Conservation (phyloP, 2,888 invertebrate genomes). For the Aproaerema taeniolella region DNA sequence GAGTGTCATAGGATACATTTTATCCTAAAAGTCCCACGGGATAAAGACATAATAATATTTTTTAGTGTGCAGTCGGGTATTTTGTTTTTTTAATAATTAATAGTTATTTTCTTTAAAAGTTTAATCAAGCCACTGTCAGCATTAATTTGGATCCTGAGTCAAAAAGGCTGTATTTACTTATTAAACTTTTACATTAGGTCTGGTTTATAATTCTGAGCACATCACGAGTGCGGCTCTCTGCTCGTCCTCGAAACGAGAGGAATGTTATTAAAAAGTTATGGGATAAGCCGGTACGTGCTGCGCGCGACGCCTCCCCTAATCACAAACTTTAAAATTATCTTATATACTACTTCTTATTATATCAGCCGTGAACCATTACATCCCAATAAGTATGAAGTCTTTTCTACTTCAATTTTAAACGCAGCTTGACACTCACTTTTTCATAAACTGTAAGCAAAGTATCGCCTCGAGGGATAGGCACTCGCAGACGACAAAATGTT, state of each 20-base stretch:
- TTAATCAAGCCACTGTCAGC: too few relatives aligned
- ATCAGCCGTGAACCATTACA: constrained; percentile 21
- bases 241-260: constrained; percentile 57
- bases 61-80: too few relatives aligned
- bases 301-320: constrained; percentile 41
- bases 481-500: constrained; percentile 47
- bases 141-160: too few relatives aligned
- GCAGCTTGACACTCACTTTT: too few relatives aligned
- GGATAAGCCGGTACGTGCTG: constrained; percentile 64
- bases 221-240: constrained; percentile 56
- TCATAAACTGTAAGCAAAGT: too few relatives aligned
- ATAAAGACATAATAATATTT: too few relatives aligned
- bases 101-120: too few relatives aligned
- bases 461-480: constrained; percentile 21
- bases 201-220: constrained; percentile 54
- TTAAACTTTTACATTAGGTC: constrained; percentile 52
- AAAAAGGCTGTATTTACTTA: constrained; percentile 16
- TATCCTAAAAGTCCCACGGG: too few relatives aligned
- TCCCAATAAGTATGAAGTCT: neutral
- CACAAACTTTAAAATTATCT: constrained; percentile 69
- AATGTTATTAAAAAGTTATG: constrained; percentile 75
- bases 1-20: too few relatives aligned
- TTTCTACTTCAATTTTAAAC: neutral
- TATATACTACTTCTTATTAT: constrained; percentile 37
- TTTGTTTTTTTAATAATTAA: too few relatives aligned